These are phyloP conservation scores for Pseudomyrmex pallidus DNA, from an alignment of 1,140 invertebrate genomes.

Conservation along the genomic window DNA sequence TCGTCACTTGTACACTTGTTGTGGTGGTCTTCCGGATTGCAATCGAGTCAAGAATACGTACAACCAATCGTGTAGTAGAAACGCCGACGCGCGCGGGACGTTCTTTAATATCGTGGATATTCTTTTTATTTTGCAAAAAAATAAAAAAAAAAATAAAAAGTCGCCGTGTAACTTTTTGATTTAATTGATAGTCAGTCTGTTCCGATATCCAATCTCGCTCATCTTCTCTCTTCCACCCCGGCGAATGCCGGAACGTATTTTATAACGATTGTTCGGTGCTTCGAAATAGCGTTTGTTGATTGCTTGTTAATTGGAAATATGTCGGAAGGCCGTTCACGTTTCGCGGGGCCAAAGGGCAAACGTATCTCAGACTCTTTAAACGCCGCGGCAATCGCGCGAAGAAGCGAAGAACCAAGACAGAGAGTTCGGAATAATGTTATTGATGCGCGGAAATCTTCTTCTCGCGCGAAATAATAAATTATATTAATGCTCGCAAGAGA, in stretches of 20 bases:
- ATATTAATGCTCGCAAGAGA: slow-evolving; percentile 25
- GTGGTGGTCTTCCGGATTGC: too few species aligned
- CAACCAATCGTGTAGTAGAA: slow-evolving; percentile 8
- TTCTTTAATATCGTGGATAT: slow-evolving; percentile 20
- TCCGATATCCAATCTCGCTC: slow-evolving; percentile 4
- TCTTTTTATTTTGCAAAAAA: not conserved
- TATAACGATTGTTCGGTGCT: slow-evolving; percentile 51
- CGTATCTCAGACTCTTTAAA: slow-evolving; percentile 57
- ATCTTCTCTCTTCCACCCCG: slow-evolving; percentile 6
- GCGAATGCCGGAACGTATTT: slow-evolving; percentile 14
- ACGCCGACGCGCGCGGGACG: not conserved
- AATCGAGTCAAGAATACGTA: slow-evolving; percentile 11
- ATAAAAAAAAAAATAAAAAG: not conserved
- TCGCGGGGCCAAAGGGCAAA: slow-evolving; percentile 37
- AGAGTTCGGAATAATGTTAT: slow-evolving; percentile 57
- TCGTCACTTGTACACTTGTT: too few species aligned
- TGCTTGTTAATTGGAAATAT: slow-evolving; percentile 60
- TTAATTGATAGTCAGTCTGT: slow-evolving; percentile 15
- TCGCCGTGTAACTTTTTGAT: slow-evolving; percentile 19
- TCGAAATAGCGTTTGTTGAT: slow-evolving; percentile 56
- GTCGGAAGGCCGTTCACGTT: slow-evolving; percentile 48
- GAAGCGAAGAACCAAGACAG: slow-evolving; percentile 38
- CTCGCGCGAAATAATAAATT: slow-evolving; percentile 46
- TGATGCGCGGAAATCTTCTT: slow-evolving; percentile 50
- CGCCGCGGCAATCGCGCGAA: slow-evolving; percentile 36